Evolutionary conservation across 2,113 vertebrate species (phyloP).

Genomic region (Gopherus flavomarginatus): DNA sequence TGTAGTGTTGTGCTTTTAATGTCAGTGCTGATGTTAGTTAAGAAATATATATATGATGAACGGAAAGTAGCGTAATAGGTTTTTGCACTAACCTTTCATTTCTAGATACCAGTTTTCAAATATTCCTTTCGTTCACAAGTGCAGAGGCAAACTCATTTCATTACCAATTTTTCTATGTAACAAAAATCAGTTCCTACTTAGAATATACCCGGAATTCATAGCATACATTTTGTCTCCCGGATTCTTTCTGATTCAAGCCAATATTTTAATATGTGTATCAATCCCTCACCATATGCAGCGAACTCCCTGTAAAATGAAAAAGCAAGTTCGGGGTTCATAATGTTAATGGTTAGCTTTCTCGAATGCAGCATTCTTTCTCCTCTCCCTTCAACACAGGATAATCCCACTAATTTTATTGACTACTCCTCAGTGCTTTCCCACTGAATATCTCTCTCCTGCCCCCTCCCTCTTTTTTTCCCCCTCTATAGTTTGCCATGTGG

Average conservation of each 20-base stretch:
- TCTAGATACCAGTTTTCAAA: too few species aligned
- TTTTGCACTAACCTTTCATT: not conserved
- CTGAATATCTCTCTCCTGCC: not conserved
- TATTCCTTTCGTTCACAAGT: not conserved
- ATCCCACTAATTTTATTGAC: not conserved
- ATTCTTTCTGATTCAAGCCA: not conserved
- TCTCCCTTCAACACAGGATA: not conserved
- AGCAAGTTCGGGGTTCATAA: not conserved
- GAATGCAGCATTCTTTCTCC: accelerated
- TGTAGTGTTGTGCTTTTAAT: too few species aligned
- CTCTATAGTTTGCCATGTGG: slow-evolving; percentile 93
- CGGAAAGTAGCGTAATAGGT: not conserved
- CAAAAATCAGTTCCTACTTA: not conserved
- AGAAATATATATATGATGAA: not conserved
- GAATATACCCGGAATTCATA: too few species aligned
- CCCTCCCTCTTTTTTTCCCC: accelerated
- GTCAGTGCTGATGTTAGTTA: not conserved
- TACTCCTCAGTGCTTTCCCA: not conserved
- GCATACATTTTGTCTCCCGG: not conserved
- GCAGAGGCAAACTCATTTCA: too few species aligned
- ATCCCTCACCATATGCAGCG: accelerated
- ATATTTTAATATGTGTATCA: too few species aligned
- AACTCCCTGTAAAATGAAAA: not conserved
- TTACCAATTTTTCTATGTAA: not conserved
- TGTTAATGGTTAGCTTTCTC: not conserved